Evolutionary conservation across 2,888 invertebrate genomes (phyloP).

Genomic region (Acanthoscelides obtectus): DNA sequence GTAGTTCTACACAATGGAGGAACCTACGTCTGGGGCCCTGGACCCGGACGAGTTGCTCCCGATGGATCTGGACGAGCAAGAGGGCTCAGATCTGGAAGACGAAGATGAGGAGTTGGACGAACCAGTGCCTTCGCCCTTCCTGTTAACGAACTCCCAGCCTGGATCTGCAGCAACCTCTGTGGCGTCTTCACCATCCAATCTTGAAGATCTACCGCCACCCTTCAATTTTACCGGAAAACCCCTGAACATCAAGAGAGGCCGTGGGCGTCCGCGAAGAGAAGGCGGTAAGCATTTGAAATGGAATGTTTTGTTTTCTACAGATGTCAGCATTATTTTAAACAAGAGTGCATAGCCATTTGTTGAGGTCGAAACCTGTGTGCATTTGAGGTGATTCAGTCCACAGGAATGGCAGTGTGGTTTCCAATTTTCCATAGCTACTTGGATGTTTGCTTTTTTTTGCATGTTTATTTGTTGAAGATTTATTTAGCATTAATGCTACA

Average conservation of each 20-base stretch:
- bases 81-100: constrained; percentile 70
- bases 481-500: too few relatives aligned
- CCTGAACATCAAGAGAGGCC: constrained; percentile 68
- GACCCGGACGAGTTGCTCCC: constrained; percentile 57
- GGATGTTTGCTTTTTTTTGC: too few relatives aligned
- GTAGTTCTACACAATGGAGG: constrained; percentile 40
- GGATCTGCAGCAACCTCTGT: constrained; percentile 63
- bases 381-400: not conserved
- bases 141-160: constrained; percentile 50
- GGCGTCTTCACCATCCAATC: constrained; percentile 58
- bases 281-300: too few relatives aligned
- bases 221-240: constrained; percentile 58
- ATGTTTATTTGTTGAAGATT: too few relatives aligned
- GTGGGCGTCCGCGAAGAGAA: constrained; percentile 77
- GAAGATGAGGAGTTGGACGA: constrained; percentile 61
- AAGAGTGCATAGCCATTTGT: too few relatives aligned
- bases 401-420: not conserved
- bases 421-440: not conserved
- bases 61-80: constrained; percentile 64
- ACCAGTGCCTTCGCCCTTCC: constrained; percentile 49
- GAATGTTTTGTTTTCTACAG: not conserved
- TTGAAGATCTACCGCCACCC: constrained; percentile 57
- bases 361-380: not conserved
- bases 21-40: constrained; percentile 39
- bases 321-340: not conserved